phyloP scores from a whole-genome alignment of 2,888 invertebrate species.

The Fissipunctia ypsillon region DNA sequence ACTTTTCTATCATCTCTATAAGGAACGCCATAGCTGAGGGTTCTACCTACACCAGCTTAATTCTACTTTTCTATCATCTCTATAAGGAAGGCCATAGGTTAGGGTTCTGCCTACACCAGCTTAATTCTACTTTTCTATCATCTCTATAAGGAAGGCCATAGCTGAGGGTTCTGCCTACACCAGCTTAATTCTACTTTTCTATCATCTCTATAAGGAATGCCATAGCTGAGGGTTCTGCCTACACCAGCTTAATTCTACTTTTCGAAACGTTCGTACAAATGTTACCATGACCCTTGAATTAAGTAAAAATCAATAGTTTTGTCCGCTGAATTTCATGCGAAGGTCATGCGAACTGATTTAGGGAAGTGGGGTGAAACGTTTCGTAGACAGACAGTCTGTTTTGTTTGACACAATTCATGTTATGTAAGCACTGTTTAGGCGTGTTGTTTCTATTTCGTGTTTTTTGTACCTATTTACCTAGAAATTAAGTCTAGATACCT shows the following conservation, averaged over 20 bases:
- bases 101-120: too few relatives aligned
- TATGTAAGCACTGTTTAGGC: constrained; percentile 23
- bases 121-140: too few relatives aligned
- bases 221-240: background rate
- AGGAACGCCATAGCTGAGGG: too few relatives aligned
- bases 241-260: background rate
- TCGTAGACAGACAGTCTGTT: constrained; percentile 41
- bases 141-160: too few relatives aligned
- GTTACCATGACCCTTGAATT: constrained; percentile 49
- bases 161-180: too few relatives aligned
- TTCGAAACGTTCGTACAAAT: constrained; percentile 20
- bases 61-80: too few relatives aligned
- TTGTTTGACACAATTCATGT: constrained; percentile 30
- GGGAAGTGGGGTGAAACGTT: constrained; percentile 47
- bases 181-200: too few relatives aligned
- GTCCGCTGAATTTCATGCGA: constrained; percentile 54
- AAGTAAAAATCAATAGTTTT: constrained; percentile 62
- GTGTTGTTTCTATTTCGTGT: background rate
- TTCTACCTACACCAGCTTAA: too few relatives aligned
- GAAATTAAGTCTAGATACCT: background rate
- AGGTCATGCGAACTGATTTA: constrained; percentile 57
- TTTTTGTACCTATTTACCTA: background rate
- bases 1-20: too few relatives aligned
- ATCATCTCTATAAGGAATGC: background rate
- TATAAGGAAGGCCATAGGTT: too few relatives aligned